Conservation (phyloP, 1,140 invertebrate species). For the Heliconius himera region DNA sequence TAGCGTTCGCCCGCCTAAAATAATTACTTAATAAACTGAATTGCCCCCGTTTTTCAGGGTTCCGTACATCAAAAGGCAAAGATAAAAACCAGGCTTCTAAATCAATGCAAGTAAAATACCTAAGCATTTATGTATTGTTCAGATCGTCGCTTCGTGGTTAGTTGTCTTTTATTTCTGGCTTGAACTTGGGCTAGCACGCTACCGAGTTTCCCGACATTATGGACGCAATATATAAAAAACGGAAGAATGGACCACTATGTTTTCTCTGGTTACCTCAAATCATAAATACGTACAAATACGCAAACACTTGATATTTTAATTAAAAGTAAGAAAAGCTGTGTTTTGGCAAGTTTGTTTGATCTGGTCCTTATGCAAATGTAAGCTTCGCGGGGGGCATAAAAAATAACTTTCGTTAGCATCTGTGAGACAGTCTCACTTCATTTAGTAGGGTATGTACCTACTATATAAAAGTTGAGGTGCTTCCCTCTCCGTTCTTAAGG, state of each 20-base stretch:
- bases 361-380: slow-evolving; percentile 37
- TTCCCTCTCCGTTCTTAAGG: slow-evolving; percentile 67
- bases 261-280: not conserved
- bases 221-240: not conserved
- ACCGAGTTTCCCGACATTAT: not conserved
- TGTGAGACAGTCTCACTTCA: slow-evolving; percentile 72
- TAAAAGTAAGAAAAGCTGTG: slow-evolving; percentile 6
- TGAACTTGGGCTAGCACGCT: not conserved
- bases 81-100: too few relatives aligned
- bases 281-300: not conserved
- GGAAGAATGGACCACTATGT: not conserved
- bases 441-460: slow-evolving; percentile 66
- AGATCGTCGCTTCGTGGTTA: not conserved
- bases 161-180: not conserved
- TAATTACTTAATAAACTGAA: too few relatives aligned
- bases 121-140: too few relatives aligned
- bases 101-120: too few relatives aligned
- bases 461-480: slow-evolving; percentile 72
- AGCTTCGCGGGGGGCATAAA: slow-evolving; percentile 27
- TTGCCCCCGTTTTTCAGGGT: too few relatives aligned
- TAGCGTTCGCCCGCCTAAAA: too few relatives aligned
- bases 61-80: too few relatives aligned
- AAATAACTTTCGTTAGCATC: slow-evolving; percentile 54
- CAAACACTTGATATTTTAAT: slow-evolving; percentile 7
- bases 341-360: slow-evolving; percentile 14